These are phyloP conservation scores for Pelvicachromis taeniatus DNA, from an alignment of 2,113 vertebrate species.

Conservation along the genomic window DNA sequence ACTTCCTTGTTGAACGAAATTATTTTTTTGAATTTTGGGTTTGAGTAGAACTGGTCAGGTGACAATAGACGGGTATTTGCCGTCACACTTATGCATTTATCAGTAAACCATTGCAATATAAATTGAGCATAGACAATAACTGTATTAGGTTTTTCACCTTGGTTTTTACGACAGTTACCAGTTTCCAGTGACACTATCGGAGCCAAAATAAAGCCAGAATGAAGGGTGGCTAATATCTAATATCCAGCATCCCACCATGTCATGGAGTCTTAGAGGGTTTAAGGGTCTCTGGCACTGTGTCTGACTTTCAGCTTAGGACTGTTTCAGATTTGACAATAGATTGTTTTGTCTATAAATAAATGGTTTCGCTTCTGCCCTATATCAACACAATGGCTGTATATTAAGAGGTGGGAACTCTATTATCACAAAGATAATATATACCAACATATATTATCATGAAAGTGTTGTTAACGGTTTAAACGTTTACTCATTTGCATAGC, in stretches of 20 bases:
- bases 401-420: not conserved
- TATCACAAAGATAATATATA: not conserved
- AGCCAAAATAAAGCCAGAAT: not conserved
- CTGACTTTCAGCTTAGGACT: not conserved
- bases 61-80: not conserved
- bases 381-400: not conserved
- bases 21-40: too few relatives aligned
- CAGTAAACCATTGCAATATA: not conserved
- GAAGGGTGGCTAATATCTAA: not conserved
- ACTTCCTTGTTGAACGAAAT: not conserved
- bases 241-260: not conserved
- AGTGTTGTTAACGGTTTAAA: not conserved
- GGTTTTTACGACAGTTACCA: not conserved
- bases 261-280: not conserved
- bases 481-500: not conserved
- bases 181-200: not conserved
- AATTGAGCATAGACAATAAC: not conserved
- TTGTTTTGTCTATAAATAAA: not conserved
- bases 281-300: not conserved
- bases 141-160: not conserved
- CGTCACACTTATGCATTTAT: not conserved
- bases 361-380: fast-evolving
- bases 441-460: not conserved
- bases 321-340: not conserved
- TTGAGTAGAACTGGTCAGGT: not conserved